phyloP scores from a whole-genome alignment of 2,888 invertebrate genomes.

The Mactromeris polynyma region DNA sequence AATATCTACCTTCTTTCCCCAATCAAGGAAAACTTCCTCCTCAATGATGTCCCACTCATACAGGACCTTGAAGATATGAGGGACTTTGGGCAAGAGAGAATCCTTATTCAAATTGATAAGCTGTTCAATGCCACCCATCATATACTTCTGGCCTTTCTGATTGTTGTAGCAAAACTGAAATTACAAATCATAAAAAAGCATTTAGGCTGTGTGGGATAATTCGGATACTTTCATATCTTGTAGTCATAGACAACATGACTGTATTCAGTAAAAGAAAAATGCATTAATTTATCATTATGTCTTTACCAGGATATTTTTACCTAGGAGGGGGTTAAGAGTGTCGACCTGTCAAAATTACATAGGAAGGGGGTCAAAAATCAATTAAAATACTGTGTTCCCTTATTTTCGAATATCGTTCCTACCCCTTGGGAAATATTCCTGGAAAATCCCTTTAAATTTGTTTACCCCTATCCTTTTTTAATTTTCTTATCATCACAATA shows the following conservation, averaged over 20 bases:
- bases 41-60: conserved; percentile 98
- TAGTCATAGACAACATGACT: neutral
- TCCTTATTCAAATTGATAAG: conserved; percentile 92
- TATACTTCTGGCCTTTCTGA: conserved; percentile 90
- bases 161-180: conserved; percentile 87
- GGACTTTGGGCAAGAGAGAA: conserved; percentile 94
- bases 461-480: no score
- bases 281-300: no score
- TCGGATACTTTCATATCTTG: neutral
- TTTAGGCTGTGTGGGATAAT: neutral
- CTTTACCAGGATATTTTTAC: no score
- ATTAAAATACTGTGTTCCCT: no score
- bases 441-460: no score
- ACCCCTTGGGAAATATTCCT: no score
- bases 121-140: conserved; percentile 98
- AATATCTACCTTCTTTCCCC: conserved; percentile 94
- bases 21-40: conserved; percentile 97
- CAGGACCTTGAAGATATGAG: conserved; percentile 95
- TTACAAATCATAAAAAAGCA: neutral
- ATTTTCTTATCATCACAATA: no score
- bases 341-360: no score
- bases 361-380: no score
- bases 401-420: no score
- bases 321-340: no score
- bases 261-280: no score